Conservation (phyloP, 2,113 vertebrate genomes). For the Monopterus albus region DNA sequence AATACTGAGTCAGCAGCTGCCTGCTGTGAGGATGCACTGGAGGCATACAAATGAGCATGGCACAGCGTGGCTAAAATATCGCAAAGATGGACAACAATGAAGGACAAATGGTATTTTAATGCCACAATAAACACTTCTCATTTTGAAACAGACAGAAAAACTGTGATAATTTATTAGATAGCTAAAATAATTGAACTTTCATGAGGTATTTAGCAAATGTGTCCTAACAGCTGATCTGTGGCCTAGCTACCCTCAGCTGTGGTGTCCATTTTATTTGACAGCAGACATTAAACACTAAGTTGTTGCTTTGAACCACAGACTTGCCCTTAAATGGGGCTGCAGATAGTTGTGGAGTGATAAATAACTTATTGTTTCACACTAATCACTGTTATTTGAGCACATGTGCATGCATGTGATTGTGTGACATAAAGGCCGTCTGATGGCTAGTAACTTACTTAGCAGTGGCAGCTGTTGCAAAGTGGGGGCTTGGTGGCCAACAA, state of each 20-base stretch:
- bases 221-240: conserved; percentile 70
- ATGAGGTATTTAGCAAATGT: conserved; percentile 64
- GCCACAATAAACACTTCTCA: conserved; percentile 34
- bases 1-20: conserved; percentile 67
- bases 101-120: conserved; percentile 48
- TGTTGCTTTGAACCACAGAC: conserved; percentile 94
- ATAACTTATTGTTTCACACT: conserved; percentile 99
- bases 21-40: conserved; percentile 58
- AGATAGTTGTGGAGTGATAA: conserved; percentile 98
- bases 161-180: conserved; percentile 46
- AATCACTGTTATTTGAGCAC: conserved; percentile 98
- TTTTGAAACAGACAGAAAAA: conserved; percentile 34
- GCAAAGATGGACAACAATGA: conserved; percentile 2
- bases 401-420: conserved; percentile 70
- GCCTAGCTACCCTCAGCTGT: conserved; percentile 74
- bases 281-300: conserved; percentile 91
- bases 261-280: conserved; percentile 75
- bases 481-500: conserved; percentile 94
- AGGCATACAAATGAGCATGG: conserved; percentile 69
- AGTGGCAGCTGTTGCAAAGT: conserved; percentile 98
- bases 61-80: conserved; percentile 39
- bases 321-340: conserved; percentile 96
- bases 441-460: conserved; percentile 99
- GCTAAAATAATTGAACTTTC: conserved; percentile 59
- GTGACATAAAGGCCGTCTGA: conserved; percentile 88